Conservation (phyloP, 2,888 invertebrate species). For the Papilio protenor region DNA sequence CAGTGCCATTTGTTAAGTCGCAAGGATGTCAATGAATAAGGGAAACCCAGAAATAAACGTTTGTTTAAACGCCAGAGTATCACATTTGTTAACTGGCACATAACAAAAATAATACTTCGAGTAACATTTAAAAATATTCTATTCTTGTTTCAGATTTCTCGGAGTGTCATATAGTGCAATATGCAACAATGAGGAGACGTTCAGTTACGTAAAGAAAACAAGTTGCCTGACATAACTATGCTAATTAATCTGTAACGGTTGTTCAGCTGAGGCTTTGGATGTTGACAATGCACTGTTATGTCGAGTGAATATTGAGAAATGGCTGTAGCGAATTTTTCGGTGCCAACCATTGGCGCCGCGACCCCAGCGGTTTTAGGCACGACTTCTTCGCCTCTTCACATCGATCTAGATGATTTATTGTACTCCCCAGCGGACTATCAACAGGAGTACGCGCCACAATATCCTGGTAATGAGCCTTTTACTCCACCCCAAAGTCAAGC, state of each 20-base stretch:
- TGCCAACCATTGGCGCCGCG: conserved; percentile 66
- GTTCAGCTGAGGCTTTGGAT: conserved; percentile 59
- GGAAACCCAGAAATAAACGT: conserved; percentile 75
- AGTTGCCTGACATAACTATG: conserved; percentile 67
- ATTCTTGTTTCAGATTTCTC: conserved; percentile 70
- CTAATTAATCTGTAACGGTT: conserved; percentile 65
- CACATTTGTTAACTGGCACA: conserved; percentile 8
- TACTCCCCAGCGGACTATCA: conserved; percentile 72
- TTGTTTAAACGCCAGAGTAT: conserved; percentile 30
- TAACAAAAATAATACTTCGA: neutral
- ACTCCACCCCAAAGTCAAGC: conserved; percentile 63
- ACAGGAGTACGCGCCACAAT: conserved; percentile 58
- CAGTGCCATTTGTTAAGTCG: conserved; percentile 74
- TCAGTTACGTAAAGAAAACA: conserved; percentile 59
- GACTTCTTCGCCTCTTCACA: conserved; percentile 66
- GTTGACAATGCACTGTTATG: conserved; percentile 75
- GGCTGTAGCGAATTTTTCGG: conserved; percentile 78
- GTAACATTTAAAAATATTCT: conserved; percentile 30
- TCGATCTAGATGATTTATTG: conserved; percentile 73
- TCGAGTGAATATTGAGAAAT: conserved; percentile 70
- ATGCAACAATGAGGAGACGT: conserved; percentile 66
- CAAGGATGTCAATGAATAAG: conserved; percentile 77
- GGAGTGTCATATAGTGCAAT: conserved; percentile 62
- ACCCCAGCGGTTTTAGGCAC: conserved; percentile 69
- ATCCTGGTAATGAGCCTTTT: conserved; percentile 65